Evolutionary conservation across 53 echinoderm and acorn worm species (phyloP), one percentile per base, ranked within the genome.

Genomic region (Glandiceps talaboti): DNA sequence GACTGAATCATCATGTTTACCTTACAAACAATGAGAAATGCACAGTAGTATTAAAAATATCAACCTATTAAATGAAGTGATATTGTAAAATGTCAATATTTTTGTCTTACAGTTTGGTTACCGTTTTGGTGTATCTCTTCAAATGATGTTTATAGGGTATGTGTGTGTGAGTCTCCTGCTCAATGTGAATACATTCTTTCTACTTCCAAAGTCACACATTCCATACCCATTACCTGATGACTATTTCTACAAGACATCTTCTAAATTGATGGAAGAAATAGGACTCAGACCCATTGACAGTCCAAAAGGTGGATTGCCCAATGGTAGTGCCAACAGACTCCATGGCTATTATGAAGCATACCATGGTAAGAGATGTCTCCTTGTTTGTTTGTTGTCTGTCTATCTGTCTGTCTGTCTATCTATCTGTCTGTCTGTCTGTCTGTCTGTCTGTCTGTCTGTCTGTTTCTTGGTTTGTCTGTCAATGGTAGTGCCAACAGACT

Each of bases 181-280:
- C 75, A 82, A 77, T 33, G 74, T 91, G 73, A 92, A 97, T 76
- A 97, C 93, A 0, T 84, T 91, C 79, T 31, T 93, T 30, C 79
- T 97, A 29, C 86, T 93, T n/a, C 91, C 92, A 32, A 72, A 26
- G 1, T 76, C 84, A 14, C 88, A 82, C 82, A 91, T 93, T 33
- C 97, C 97, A 14, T 97, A 88, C 87, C 97, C 97, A 14, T 87
- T 97, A 25, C 97, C 97, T 28, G 74, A 81, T 0, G 84, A 87
- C 79, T 97, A 93, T 45, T 45, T 45, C 64, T 45, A 45, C 64
- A 45, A 45, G 20, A 45, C 6, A 12, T 45, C 64, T 12, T 45
- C 64, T 12, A 45, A 45, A 45, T 12, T 6, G 6, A 45, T 45
- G 64, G 64, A 45, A 45, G 64, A 45, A 20, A 6, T 45, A 6